These are phyloP conservation scores for Oreocharis arfaki DNA, from an alignment of 2,113 vertebrate species.

Conservation along the genomic window DNA sequence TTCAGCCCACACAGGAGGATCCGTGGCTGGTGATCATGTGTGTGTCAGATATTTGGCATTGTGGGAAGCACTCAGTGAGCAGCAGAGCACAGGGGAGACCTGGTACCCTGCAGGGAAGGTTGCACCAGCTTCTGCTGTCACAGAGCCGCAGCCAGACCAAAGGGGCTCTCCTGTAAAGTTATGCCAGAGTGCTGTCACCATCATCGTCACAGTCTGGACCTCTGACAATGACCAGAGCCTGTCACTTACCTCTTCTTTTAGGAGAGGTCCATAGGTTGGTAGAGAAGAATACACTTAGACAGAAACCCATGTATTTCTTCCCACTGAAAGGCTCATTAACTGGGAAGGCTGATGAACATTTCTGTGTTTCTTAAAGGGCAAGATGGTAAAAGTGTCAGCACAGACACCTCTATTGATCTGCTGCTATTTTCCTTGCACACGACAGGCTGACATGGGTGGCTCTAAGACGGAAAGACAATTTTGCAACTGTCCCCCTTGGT, in stretches of 20 bases:
- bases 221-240: not conserved
- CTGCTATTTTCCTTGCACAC: not conserved
- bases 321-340: not conserved
- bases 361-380: not conserved
- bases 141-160: not conserved
- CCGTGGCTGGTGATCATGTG: accelerated
- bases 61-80: accelerated
- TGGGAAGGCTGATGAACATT: not conserved
- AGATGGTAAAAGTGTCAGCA: not conserved
- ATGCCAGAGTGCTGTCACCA: accelerated
- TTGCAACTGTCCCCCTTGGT: not conserved
- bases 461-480: not conserved
- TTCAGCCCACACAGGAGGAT: not conserved
- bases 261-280: not conserved
- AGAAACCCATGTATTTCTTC: not conserved
- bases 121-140: not conserved
- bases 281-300: not conserved
- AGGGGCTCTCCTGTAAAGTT: not conserved
- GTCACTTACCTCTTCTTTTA: not conserved
- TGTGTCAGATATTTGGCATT: not conserved
- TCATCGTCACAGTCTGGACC: not conserved
- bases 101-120: not conserved
- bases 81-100: not conserved
- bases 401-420: conserved; percentile 41
- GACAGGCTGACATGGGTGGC: not conserved